Base-by-base conservation (phyloP, 1,140 invertebrate species). In the Anoplolepis gracilipes region DNA sequence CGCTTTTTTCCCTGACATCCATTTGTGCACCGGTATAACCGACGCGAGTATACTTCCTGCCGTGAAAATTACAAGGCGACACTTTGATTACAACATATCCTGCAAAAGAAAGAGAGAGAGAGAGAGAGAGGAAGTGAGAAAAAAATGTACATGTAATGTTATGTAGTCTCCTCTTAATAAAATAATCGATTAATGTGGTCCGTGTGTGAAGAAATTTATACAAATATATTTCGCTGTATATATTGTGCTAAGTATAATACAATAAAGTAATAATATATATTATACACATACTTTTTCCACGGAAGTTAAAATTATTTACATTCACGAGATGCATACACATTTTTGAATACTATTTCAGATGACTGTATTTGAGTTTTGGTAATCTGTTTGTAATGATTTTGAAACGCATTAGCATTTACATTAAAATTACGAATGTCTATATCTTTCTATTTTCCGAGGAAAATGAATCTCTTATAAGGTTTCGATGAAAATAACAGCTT, bases 1-100 rank as follows among this genome's bases (percentile, higher is more conserved):
- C 11, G 67, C 22, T 82, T 75, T 62, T 79, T 81, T 30, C 42
- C 25, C 11, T 59, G 30, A 76, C 57, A 42, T 72, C 59, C 59
- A 55, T 28, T 78, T 65, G 76, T 25, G 39, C 36, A 5, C 10
- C 25, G 16, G 22, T 64, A 73, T 76, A 76, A 76, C 55, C 22
- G 19, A 61, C 57, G 72, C 39, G 22, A 69, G 22, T 39, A 61
- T 39, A 82, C 55, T 82, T 42, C 36, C 30, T 13, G 30, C 22
- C 22, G 46, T n/a, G 53, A 46, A 72, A 72, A 73, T 28, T 61
- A 30, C 53, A 57, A 70, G 11, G 36, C 55, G n/a, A 82, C 78
- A 36, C 55, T 5, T 42, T n/a, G 49, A 6, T 57, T 42, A 42
- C 46, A 78, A 16, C n/a, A 4, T 46, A 46, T 8, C 28, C 16